Evolutionary conservation across 1,140 invertebrate species (phyloP).

Genomic region (Panulirus ornatus): DNA sequence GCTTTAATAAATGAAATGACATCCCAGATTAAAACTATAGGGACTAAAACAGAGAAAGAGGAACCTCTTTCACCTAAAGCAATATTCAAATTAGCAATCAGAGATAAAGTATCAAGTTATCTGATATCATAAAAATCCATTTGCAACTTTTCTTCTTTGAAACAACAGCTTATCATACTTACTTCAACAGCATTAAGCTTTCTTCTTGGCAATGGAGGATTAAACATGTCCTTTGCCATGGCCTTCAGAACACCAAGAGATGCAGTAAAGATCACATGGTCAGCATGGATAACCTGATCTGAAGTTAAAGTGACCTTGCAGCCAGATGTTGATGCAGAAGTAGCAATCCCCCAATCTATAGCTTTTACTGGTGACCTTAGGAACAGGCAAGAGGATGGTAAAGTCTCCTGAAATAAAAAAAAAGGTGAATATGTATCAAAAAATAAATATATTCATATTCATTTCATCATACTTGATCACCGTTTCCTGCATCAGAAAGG

Average conservation of each 20-base stretch:
- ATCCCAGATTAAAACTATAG: no score
- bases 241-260: slow-evolving; percentile 54
- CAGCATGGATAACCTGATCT: slow-evolving; percentile 21
- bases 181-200: slow-evolving; percentile 55
- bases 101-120: no score
- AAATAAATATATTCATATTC: no score
- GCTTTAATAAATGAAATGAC: no score
- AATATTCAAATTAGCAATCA: no score
- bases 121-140: no score
- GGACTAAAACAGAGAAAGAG: no score
- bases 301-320: slow-evolving; percentile 38
- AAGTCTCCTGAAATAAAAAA: slow-evolving; percentile 20
- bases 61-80: no score
- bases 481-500: no score
- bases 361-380: slow-evolving; percentile 25
- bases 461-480: no score
- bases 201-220: slow-evolving; percentile 10
- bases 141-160: no score
- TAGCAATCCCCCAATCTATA: slow-evolving; percentile 26
- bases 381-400: slow-evolving; percentile 19
- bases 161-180: no score
- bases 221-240: slow-evolving; percentile 34
- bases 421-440: not conserved
- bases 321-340: not conserved
- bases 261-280: slow-evolving; percentile 57